phyloP scores from a whole-genome alignment of 2,797 vertebrate genomes.

The Percopsis omiscomaycus region DNA sequence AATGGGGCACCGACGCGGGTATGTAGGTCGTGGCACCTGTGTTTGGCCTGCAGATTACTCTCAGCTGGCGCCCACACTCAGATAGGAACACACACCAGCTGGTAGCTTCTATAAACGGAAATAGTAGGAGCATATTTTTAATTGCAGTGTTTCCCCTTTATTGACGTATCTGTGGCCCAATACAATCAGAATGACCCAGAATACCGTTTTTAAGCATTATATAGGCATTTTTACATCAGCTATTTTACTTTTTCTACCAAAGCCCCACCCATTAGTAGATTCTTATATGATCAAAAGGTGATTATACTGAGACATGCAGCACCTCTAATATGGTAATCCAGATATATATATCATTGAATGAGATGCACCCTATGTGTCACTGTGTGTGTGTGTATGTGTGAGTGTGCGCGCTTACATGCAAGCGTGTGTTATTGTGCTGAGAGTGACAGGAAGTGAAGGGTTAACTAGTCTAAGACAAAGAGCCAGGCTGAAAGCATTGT shows the following conservation, averaged over 20 bases:
- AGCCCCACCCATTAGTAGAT: no score
- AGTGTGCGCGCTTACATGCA: not conserved
- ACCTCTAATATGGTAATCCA: no score
- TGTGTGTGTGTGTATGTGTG: constrained; percentile 11
- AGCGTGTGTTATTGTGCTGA: constrained; percentile 40
- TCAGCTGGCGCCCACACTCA: constrained; percentile 32
- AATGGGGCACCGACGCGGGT: constrained; percentile 52
- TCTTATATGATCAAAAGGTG: no score
- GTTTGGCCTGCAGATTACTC: constrained; percentile 63
- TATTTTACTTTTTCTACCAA: no score
- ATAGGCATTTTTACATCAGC: no score
- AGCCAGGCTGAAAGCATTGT: constrained; percentile 65
- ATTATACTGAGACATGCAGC: no score
- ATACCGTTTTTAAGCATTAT: no score
- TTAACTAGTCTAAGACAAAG: constrained; percentile 80
- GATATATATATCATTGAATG: constrained; percentile 31
- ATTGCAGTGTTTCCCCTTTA: no score
- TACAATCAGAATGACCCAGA: no score
- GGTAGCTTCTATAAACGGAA: not conserved
- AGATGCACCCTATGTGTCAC: constrained; percentile 27
- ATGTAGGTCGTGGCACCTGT: constrained; percentile 70
- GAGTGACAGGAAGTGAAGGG: constrained; percentile 70
- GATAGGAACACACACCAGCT: constrained; percentile 27
- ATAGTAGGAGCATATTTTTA: no score
- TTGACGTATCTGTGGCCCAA: no score